Evolutionary conservation across 2,797 vertebrate species (phyloP), one percentile per base, ranked within the genome.

Genomic region (Poecilia picta): DNA sequence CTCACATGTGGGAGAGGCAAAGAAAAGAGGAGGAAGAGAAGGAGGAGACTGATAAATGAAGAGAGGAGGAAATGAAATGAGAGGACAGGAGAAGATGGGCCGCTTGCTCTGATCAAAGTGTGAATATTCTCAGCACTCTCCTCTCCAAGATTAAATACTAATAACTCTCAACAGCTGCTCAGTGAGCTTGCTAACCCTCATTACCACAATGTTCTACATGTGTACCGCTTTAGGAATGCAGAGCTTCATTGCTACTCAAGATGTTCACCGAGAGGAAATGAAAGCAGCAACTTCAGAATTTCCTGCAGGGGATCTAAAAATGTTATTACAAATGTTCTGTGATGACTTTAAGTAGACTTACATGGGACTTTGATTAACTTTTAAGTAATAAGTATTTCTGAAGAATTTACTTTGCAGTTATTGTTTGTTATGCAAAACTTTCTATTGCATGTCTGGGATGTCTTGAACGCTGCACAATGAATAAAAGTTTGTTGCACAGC

Each of bases 131-230:
- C 89, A 87, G 81, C 84, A 74, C 91, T 90, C 87, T 86, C 86
- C 81, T 88, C 91, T 88, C 85, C 41, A 7, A 92, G 91, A 94
- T 91, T 92, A 92, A 93, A 92, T 88, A 91, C 88, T 93, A 93
- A 94, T 94, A 94, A 92, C 87, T 89, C 91, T 91, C 92, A 94
- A 91, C 93, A 93, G 92, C 91, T 94, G 92, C 92, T 92, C 89
- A 85, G 87, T 86, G 91, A 93, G 90, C 86, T 92, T 16, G 62
- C 91, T 89, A 87, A 89, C 86, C 84, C 89, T 94, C 91, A 93
- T 94, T 94, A 94, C 91, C 89, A 89, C 91, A 88, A 77, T 89
- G 90, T 92, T 87, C 49, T 84, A 94, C 93, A 94, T 84, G 92
- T 92, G 91, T 93, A 93, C 87, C 82, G 85, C 91, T 93, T 92